Evolutionary conservation across 2,797 vertebrate genomes (phyloP).

Genomic region (Phalloptychus januarius): DNA sequence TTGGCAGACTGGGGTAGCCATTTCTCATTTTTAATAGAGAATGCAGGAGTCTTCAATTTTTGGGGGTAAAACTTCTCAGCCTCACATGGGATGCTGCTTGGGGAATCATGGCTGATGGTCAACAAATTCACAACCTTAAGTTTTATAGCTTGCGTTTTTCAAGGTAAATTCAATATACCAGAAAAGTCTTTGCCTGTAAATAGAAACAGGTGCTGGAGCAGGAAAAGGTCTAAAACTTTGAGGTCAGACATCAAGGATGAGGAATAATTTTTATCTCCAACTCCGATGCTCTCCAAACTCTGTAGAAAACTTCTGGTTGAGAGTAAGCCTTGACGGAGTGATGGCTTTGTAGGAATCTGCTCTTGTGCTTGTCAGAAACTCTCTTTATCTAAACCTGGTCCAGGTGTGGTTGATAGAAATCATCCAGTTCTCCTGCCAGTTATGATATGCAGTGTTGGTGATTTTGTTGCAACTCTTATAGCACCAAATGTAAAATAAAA

Average conservation of each 20-base stretch:
- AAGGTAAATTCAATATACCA: neutral
- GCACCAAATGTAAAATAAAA: neutral
- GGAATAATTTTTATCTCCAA: neutral
- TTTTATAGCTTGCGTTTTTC: neutral
- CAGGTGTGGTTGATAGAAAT: neutral
- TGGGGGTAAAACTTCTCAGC: neutral
- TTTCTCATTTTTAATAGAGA: neutral
- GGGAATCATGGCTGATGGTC: neutral
- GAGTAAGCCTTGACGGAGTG: neutral
- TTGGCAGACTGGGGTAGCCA: neutral
- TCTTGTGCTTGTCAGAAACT: neutral
- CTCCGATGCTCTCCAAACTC: neutral
- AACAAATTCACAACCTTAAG: neutral
- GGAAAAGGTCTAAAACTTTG: neutral
- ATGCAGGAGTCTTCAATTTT: neutral
- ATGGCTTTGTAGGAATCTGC: neutral
- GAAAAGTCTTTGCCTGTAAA: neutral
- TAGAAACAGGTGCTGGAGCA: neutral
- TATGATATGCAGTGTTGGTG: neutral
- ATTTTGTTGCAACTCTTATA: neutral
- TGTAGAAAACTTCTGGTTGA: neutral
- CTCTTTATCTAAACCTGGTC: neutral
- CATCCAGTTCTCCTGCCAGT: neutral
- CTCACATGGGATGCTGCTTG: neutral
- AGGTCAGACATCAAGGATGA: neutral